These are phyloP conservation scores for Leucophenga montana DNA, from an alignment of 2,888 invertebrate species.

Conservation along the genomic window DNA sequence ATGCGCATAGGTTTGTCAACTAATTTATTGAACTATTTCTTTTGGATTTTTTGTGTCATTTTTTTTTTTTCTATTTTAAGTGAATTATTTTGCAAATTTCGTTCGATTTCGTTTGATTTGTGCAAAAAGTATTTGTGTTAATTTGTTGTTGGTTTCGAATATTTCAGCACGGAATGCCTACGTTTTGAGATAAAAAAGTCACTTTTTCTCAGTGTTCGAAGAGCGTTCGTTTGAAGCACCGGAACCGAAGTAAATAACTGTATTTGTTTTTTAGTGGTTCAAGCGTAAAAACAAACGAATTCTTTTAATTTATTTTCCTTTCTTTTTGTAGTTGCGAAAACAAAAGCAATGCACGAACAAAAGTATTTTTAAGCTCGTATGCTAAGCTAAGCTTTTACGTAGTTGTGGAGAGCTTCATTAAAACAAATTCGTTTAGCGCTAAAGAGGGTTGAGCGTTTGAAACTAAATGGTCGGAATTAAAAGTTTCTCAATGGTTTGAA, in stretches of 20 bases:
- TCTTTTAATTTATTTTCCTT: background rate
- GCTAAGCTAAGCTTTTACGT: slow-evolving; percentile 4
- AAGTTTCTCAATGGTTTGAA: too few relatives aligned
- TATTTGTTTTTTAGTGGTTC: background rate
- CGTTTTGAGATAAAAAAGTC: too few relatives aligned
- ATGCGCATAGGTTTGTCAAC: too few relatives aligned
- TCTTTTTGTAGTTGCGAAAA: background rate
- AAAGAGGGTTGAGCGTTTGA: too few relatives aligned
- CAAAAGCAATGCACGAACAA: too few relatives aligned
- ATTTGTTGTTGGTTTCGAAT: background rate
- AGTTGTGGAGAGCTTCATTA: too few relatives aligned
- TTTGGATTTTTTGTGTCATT: too few relatives aligned
- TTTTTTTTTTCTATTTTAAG: background rate
- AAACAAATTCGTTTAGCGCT: too few relatives aligned
- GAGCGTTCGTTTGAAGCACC: slow-evolving; percentile 14
- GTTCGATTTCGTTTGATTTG: background rate
- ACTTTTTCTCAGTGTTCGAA: background rate
- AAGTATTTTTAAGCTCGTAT: background rate
- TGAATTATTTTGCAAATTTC: background rate
- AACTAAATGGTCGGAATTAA: too few relatives aligned
- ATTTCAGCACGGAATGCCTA: slow-evolving; percentile 10
- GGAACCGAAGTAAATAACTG: slow-evolving; percentile 23
- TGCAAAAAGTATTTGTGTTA: background rate
- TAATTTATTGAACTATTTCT: too few relatives aligned
- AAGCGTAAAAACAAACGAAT: slow-evolving; percentile 1